Conservation (phyloP, 2,113 vertebrate genomes). For the Myrmecobius fasciatus region DNA sequence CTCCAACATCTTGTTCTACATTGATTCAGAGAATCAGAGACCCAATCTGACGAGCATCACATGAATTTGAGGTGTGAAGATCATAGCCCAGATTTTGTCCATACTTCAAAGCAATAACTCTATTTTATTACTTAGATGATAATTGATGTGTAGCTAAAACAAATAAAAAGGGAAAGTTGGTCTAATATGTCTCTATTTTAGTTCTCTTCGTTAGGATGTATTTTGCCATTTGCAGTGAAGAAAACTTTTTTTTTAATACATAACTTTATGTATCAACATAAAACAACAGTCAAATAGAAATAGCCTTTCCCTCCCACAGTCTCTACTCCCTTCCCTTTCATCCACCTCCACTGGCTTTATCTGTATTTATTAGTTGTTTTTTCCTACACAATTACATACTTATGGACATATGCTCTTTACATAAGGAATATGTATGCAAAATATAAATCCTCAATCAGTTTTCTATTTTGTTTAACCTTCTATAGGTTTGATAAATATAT, state of each 20-base stretch:
- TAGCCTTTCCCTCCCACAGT: background rate
- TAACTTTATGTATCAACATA: background rate
- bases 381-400: background rate
- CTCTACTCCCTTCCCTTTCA: background rate
- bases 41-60: background rate
- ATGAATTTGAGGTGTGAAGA: background rate
- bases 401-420: background rate
- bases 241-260: background rate
- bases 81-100: background rate
- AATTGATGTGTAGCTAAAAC: background rate
- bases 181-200: background rate
- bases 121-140: background rate
- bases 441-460: background rate
- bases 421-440: background rate
- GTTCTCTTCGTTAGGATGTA: background rate
- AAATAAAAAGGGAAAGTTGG: background rate
- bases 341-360: background rate
- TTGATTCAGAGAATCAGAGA: background rate
- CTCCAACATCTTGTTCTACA: background rate
- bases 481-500: background rate
- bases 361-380: background rate
- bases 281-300: background rate
- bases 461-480: background rate
- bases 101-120: background rate
- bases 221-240: background rate